These are phyloP conservation scores for Coronaproctus castanopsis DNA, from an alignment of 2,888 invertebrate genomes.

Conservation along the genomic window DNA sequence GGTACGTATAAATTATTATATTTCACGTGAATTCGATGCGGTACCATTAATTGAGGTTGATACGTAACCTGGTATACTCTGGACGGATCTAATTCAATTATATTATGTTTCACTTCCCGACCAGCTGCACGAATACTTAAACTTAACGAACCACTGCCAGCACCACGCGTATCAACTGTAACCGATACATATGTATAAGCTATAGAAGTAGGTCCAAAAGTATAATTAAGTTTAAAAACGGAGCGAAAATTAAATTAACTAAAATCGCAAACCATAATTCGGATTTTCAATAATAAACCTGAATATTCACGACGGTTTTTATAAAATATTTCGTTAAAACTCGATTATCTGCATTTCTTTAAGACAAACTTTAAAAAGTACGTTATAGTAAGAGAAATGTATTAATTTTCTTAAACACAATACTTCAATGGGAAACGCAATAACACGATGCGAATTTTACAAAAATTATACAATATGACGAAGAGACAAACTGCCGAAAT, in stretches of 20 bases:
- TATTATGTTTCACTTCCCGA: conserved; percentile 57
- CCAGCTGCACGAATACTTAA: conserved; percentile 65
- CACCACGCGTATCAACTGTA: conserved; percentile 50
- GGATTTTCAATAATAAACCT: neutral
- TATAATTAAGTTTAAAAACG: neutral
- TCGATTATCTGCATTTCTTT: too few relatives aligned
- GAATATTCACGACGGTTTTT: neutral
- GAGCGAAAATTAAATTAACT: neutral
- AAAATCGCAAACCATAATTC: neutral
- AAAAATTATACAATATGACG: too few relatives aligned
- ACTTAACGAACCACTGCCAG: conserved; percentile 65
- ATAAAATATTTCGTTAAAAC: too few relatives aligned
- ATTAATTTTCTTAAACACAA: too few relatives aligned
- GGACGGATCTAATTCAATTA: conserved; percentile 46
- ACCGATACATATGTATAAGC: conserved; percentile 5
- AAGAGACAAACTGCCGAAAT: too few relatives aligned
- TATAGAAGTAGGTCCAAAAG: neutral
- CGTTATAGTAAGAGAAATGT: too few relatives aligned
- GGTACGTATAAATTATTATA: conserved; percentile 65
- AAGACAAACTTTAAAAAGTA: too few relatives aligned
- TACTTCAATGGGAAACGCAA: too few relatives aligned
- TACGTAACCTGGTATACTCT: conserved; percentile 66
- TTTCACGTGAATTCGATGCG: conserved; percentile 64
- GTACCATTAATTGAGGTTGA: conserved; percentile 68
- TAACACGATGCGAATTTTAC: too few relatives aligned